Base-by-base conservation (phyloP, 2,113 vertebrate species). In the Mionectes macconnelli region DNA sequence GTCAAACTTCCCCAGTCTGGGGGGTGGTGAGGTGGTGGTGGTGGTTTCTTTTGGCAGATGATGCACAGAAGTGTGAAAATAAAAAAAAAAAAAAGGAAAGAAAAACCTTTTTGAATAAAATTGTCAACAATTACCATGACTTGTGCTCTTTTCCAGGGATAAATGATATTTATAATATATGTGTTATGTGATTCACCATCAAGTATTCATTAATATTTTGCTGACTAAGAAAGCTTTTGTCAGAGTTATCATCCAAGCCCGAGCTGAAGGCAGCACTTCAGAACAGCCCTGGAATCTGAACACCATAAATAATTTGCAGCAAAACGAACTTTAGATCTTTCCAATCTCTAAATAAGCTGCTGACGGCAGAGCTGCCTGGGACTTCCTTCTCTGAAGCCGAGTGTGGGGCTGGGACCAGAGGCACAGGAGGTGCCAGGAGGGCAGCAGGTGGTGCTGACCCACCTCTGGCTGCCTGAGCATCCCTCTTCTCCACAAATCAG, bases 341-440 rank as follows among this genome's bases (percentile, higher is more conserved):
- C 49, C 18, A 4, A 55, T 21, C 49, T 21, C 59, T n/a, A 30
- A 59, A n/a, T 6, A 55, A 86, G 33, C 4, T 70, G 22, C 72
- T 45, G 56, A 6, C 0, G 2, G 31, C 9, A 40, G 22, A 27
- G 49, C 13, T 12, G 9, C 4, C 37, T 0, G 0, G 0, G 4
- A 40, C 27, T 40, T 40, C 30, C 24, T 39, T 8, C 91, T 28
- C 24, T 40, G 19, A 31, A 49, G n/a, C 47, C 10, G 5, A 33
- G n/a, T 0, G 20, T 4, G 4, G 15, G 25, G 75, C 49, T 79
- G 63, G 60, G 12, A 60, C 9, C 45, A 31, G 24, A 50, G 16
- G 4, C 66, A 35, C 39, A 8, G 27, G 19, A 90, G 30, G 28
- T 15, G 25, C 8, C 13, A 15, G 25, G 35, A 49, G 20, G 50